Percentiles rank a stretch among this genome's conserved stretches.
phyloP scores from a whole-genome alignment of 2,797 vertebrate genomes.

The Onychomys leucogaster region DNA sequence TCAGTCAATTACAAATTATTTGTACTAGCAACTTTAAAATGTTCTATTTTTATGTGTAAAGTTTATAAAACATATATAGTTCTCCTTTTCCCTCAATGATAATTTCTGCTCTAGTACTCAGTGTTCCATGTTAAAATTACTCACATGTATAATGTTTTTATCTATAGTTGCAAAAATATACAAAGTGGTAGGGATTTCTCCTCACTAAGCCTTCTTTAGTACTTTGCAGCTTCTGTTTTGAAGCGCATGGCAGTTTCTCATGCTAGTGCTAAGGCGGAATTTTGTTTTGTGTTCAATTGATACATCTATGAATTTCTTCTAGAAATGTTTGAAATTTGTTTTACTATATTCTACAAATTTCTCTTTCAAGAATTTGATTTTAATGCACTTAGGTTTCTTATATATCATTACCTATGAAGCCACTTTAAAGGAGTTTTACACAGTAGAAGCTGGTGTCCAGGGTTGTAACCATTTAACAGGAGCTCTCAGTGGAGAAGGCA shows the following conservation, averaged over 20 bases:
- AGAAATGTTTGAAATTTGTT: slow-evolving; percentile 2
- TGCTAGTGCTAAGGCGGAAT: not conserved
- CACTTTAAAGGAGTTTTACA: not conserved
- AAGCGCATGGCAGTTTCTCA: not conserved
- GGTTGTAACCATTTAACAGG: not conserved
- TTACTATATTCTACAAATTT: not conserved
- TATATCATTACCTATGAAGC: not conserved
- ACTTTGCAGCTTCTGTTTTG: not conserved
- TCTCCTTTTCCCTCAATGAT: not conserved
- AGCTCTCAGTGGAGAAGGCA: not conserved
- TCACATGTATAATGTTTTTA: not conserved
- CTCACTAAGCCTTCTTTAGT: not conserved
- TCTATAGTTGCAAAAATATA: not conserved
- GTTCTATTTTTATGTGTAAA: not conserved
- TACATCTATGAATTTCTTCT: not conserved
- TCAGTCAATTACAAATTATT: not conserved
- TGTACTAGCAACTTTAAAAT: not conserved
- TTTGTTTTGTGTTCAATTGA: not conserved
- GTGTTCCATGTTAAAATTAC: not conserved
- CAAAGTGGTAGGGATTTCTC: not conserved
- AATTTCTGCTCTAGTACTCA: not conserved
- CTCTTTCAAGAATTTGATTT: not conserved
- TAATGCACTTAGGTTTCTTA: not conserved
- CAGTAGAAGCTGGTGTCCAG: not conserved
- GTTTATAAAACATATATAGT: not conserved